Evolutionary conservation across 2,113 vertebrate species (phyloP).

Genomic region (Hiodon alosoides): DNA sequence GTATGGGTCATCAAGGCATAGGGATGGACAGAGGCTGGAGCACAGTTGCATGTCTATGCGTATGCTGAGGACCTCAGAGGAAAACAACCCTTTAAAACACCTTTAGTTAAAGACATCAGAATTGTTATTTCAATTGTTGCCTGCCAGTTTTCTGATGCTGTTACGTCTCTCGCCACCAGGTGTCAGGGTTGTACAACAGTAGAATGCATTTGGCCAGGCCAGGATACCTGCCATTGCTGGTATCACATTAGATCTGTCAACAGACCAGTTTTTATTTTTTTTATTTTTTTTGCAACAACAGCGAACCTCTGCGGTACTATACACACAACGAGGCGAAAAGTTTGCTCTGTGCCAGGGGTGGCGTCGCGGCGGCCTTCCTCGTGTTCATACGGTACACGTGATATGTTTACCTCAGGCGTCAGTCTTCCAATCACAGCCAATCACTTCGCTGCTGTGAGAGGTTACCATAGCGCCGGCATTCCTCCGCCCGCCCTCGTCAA

Average conservation of each 20-base stretch:
- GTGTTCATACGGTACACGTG: constrained; percentile 21
- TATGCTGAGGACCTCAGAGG: too few species aligned
- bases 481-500: background rate
- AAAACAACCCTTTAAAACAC: too few species aligned
- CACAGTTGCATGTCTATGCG: too few species aligned
- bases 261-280: constrained; percentile 15
- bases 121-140: too few species aligned
- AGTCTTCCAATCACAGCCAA: constrained; percentile 33
- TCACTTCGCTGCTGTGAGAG: constrained; percentile 22
- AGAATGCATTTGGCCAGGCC: background rate
- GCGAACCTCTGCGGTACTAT: too few species aligned
- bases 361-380: constrained; percentile 33
- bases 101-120: too few species aligned
- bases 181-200: constrained; percentile 35
- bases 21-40: too few species aligned
- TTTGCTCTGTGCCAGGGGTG: constrained; percentile 40
- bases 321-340: constrained; percentile 23
- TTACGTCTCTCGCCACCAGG: constrained; percentile 34
- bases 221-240: too few species aligned
- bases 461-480: background rate
- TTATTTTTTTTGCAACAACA: too few species aligned
- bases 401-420: constrained; percentile 43
- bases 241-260: background rate
- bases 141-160: background rate
- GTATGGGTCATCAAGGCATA: too few species aligned